Percentiles rank a stretch among this genome's conserved stretches.
Evolutionary conservation across 2,113 vertebrate species (phyloP).

Genomic region (Catharus fuscescens): DNA sequence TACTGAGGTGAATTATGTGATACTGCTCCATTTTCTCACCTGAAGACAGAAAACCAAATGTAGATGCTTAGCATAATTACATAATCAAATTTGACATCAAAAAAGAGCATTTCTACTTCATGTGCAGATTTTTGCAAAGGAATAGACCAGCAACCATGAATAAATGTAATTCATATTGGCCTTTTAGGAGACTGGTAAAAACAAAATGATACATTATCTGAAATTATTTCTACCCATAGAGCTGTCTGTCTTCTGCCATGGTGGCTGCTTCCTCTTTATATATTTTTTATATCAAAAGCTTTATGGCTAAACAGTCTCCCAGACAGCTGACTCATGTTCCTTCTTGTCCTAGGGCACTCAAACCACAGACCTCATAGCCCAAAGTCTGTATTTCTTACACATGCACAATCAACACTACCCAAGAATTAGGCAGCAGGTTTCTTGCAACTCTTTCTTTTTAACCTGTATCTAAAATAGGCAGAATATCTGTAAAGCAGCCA

Average conservation of each 20-base stretch:
- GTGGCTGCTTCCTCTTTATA: background rate
- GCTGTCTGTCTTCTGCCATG: background rate
- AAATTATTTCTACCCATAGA: background rate
- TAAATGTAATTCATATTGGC: background rate
- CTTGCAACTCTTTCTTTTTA: background rate
- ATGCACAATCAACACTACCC: background rate
- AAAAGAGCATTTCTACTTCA: background rate
- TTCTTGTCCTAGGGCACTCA: background rate
- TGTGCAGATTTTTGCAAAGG: background rate
- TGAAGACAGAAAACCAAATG: background rate
- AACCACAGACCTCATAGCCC: background rate
- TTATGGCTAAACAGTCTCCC: background rate
- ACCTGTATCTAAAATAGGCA: background rate
- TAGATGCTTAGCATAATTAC: background rate
- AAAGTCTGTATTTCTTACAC: background rate
- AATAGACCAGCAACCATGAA: background rate
- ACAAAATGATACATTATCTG: background rate
- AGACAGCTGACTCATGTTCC: background rate
- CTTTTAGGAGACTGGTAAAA: background rate
- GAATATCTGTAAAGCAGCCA: background rate
- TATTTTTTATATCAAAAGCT: background rate
- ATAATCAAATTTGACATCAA: background rate
- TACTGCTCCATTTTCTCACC: background rate
- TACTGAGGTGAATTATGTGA: background rate
- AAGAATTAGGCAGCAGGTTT: background rate